Evolutionary conservation across 2,113 vertebrate species (phyloP), one percentile per base, ranked within the genome.

Genomic region (Uria aalge): DNA sequence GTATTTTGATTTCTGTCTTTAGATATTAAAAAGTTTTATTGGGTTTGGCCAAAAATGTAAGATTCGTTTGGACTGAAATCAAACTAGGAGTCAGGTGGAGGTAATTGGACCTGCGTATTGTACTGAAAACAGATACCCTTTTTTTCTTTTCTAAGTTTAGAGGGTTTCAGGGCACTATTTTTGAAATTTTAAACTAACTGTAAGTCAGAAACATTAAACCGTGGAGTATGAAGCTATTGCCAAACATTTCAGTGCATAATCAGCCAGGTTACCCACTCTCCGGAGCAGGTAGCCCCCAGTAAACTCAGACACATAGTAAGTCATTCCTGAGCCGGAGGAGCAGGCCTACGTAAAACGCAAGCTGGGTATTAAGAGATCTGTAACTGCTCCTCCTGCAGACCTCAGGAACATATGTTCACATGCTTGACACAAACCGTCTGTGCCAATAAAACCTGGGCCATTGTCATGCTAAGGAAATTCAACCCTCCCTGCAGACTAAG

Each of bases 381-480:
- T 32, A 77, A 56, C 36, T 92, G 55, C 82, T 95, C 82, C 82
- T 94, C 95, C 95, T 93, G 76, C 72, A 94, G 75, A 93, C 82
- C 79, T 67, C 82, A 81, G 38, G 75, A 97, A 94, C 92, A 93
- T 45, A 62, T 96, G 92, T 96, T 96, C 88, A 59, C 71, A 88
- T 88, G 59, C 90, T 96, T 96, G 96, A 96, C 79, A 96, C 92
- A 91, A 95, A 93, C 48, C 22, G 59, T 62, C 89, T 95, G 89
- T 94, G 89, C 84, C 91, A 94, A 85, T 96, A 95, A 95, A 95
- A 94, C 72, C 41, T 21, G 8, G 88, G 75, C 71, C 71, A 93
- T 94, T 96, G 87, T 95, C 93, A 92, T 92, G 90, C 82, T 90
- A 90, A 96, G 74, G 73, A 96, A 95, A 95, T 93, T 72, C 85